These are phyloP conservation scores for Neofelis nebulosa DNA, from an alignment of 2,113 vertebrate genomes.

Conservation along the genomic window DNA sequence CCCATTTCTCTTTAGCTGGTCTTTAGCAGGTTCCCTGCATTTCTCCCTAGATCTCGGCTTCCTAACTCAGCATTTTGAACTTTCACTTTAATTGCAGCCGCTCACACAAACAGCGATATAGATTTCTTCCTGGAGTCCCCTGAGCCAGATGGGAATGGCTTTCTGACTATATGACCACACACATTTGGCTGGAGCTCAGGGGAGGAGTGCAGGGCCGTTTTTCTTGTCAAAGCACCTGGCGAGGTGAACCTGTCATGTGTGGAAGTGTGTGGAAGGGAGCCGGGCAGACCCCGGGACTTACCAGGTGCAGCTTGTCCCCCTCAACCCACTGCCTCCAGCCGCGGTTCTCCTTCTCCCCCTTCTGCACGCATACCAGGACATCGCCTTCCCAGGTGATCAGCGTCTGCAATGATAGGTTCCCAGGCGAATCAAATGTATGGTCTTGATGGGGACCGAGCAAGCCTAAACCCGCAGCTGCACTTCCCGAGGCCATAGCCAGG, in stretches of 20 bases:
- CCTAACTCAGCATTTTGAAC: slow-evolving; percentile 66
- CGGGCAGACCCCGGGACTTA: slow-evolving; percentile 81
- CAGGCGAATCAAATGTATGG: not conserved
- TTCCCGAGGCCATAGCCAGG: not conserved
- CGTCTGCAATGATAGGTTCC: slow-evolving; percentile 85
- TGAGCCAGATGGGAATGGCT: slow-evolving; percentile 51
- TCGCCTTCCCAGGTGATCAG: slow-evolving; percentile 94
- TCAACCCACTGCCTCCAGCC: slow-evolving; percentile 98
- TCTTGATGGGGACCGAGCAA: not conserved
- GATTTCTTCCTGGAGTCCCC: slow-evolving; percentile 52
- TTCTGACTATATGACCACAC: slow-evolving; percentile 52
- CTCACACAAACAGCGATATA: slow-evolving; percentile 56
- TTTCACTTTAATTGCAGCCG: slow-evolving; percentile 47
- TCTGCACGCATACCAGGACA: slow-evolving; percentile 93
- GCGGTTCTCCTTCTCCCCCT: slow-evolving; percentile 95
- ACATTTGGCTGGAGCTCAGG: slow-evolving; percentile 46
- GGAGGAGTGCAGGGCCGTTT: not conserved
- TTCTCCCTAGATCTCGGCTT: slow-evolving; percentile 58
- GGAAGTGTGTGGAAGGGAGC: too few species aligned
- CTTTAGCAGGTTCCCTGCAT: slow-evolving; percentile 23
- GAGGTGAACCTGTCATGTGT: not conserved
- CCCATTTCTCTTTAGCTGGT: slow-evolving; percentile 55
- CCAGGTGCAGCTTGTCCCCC: slow-evolving; percentile 92
- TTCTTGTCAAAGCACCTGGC: not conserved
- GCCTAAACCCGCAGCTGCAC: not conserved